Base-by-base conservation (phyloP, 1,140 invertebrate genomes). In the Pseudoatta argentina region DNA sequence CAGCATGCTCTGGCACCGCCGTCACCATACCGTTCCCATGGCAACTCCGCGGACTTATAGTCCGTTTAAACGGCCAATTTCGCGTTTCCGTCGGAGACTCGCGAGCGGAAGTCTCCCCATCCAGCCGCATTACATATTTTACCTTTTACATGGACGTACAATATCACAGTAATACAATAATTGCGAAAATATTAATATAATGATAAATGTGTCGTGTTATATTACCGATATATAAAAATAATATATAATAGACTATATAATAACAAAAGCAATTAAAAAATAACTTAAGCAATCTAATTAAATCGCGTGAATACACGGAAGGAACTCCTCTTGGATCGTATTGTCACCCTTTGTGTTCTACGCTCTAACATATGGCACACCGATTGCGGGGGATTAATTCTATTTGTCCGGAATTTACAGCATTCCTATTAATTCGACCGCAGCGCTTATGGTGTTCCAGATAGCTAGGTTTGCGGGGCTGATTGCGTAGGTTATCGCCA, bases 11-110 rank as follows among this genome's bases (percentile, higher is more conserved):
- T 53, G 77, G 44, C 83, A 89, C 85, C 86, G 71, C 89, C 88
- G 91, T 92, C 92, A 92, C 89, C 92, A 92, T 89, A 75, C 55
- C 88, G 94, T 95, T 94, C 85, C 94, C 94, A 94, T 95, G 94
- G 92, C 88, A 89, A 94, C 94, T 85, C 91, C 90, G 85, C 87
- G 88, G 86, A 91, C 92, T 91, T 91, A 78, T 85, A 85, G 89
- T 85, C 72, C 61, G 69, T 77, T 88, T 76, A 81, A 88, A 88
- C 63, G 64, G 79, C 44, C 86, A 88, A 90, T 92, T 91, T 87
- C 76, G 71, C 69, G 39, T 81, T 76, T 81, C 44, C 79, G 88
- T 76, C 71, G 66, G 83, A 82, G 76, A 91, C 69, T 27, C 83
- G 71, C 86, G 86, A 76, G 78, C 83, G 72, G 21, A 86, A 86